phyloP scores from a whole-genome alignment of 1,140 invertebrate species.

The Theocolax elegans region DNA sequence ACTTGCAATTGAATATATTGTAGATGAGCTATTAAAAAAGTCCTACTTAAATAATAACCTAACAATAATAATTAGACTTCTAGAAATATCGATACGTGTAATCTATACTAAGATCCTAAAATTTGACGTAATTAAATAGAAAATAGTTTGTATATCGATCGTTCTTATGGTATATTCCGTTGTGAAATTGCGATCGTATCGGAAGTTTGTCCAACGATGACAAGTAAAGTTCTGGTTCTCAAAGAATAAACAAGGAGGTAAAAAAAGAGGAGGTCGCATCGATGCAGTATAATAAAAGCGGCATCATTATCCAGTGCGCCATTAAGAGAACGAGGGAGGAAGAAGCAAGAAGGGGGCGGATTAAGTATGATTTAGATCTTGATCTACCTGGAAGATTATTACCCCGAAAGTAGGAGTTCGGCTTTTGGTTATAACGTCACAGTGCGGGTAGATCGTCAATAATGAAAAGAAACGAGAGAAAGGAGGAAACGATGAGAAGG shows the following conservation, averaged over 20 bases:
- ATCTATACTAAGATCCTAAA: no score
- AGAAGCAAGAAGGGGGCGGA: slow-evolving; percentile 19
- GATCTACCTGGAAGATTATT: slow-evolving; percentile 41
- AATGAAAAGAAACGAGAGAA: slow-evolving; percentile 36
- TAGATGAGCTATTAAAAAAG: no score
- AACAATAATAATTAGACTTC: no score
- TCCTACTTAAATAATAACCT: no score
- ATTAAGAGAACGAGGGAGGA: slow-evolving; percentile 36
- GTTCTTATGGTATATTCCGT: not conserved
- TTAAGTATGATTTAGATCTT: slow-evolving; percentile 42
- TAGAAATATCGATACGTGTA: no score
- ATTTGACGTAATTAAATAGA: no score
- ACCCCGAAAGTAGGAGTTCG: slow-evolving; percentile 28
- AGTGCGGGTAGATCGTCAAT: slow-evolving; percentile 27
- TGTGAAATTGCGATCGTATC: not conserved
- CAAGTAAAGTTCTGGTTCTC: slow-evolving; percentile 21
- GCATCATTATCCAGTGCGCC: slow-evolving; percentile 41
- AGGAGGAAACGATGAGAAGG: slow-evolving; percentile 17
- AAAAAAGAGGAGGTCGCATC: not conserved
- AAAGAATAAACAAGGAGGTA: slow-evolving; percentile 1
- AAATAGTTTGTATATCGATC: no score
- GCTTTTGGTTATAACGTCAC: slow-evolving; percentile 8
- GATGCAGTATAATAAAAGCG: slow-evolving; percentile 27
- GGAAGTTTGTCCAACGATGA: slow-evolving; percentile 7
- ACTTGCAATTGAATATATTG: no score